Evolutionary conservation across 2,113 vertebrate species (phyloP).

Genomic region (Bathybates hornii): DNA sequence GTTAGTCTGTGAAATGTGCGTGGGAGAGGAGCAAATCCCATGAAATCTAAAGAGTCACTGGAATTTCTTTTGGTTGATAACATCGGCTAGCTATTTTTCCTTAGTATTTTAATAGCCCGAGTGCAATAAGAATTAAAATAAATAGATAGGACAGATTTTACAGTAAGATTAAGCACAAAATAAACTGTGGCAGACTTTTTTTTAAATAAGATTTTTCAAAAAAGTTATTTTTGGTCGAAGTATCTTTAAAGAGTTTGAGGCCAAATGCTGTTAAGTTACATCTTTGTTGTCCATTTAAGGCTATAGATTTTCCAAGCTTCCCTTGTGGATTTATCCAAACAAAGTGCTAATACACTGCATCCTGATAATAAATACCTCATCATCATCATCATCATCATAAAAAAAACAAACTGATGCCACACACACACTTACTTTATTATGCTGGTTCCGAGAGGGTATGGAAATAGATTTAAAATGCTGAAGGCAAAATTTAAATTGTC

Average conservation of each 20-base stretch:
- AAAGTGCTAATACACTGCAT: background rate
- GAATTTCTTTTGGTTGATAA: constrained; percentile 3
- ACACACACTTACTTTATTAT: background rate
- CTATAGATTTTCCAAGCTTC: background rate
- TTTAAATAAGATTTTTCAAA: background rate
- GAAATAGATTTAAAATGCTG: background rate
- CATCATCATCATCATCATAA: background rate
- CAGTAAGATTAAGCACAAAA: background rate
- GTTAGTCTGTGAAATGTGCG: background rate
- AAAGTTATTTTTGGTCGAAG: background rate
- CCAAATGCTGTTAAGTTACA: background rate
- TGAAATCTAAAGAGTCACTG: constrained; percentile 24
- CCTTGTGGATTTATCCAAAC: background rate
- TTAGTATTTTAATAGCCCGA: background rate
- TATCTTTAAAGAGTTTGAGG: background rate
- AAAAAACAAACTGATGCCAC: background rate
- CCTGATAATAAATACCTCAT: background rate
- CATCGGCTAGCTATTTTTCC: background rate
- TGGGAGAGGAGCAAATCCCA: constrained; percentile 52
- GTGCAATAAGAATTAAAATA: background rate
- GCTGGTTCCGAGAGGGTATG: rapidly evolving
- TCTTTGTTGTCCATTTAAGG: background rate
- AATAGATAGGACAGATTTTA: background rate
- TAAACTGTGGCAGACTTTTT: background rate
- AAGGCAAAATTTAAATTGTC: background rate